phyloP scores from a whole-genome alignment of 1,140 invertebrate genomes.

The Drosophila dunni region DNA sequence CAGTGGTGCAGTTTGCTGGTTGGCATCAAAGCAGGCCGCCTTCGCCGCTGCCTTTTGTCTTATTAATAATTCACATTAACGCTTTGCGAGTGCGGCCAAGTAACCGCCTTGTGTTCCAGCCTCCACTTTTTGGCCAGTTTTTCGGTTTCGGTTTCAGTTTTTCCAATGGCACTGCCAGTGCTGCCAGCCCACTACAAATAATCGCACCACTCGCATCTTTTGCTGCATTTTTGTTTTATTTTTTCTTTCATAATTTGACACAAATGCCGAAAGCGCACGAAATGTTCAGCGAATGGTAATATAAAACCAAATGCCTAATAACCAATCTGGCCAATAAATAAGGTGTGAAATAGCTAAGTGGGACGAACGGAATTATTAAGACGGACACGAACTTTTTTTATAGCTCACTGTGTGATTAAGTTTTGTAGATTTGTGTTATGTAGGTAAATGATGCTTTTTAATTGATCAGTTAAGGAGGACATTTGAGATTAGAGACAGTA shows the following conservation, averaged over 20 bases:
- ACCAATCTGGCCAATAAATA: conserved; percentile 74
- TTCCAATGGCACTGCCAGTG: conserved; percentile 50
- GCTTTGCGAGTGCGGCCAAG: conserved; percentile 80
- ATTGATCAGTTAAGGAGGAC: conserved; percentile 37
- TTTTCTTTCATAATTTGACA: conserved; percentile 60
- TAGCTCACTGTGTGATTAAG: conserved; percentile 22
- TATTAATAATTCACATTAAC: conserved; percentile 85
- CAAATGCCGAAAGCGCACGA: conserved; percentile 82
- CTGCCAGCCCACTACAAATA: conserved; percentile 70
- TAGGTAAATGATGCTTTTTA: conserved; percentile 59
- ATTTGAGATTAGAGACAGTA: background rate
- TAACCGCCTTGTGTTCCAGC: conserved; percentile 60
- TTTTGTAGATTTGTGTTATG: conserved; percentile 17
- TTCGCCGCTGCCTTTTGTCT: conserved; percentile 83
- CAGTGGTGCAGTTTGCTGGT: conserved; percentile 1
- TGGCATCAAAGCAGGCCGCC: conserved; percentile 70
- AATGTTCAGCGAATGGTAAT: conserved; percentile 47
- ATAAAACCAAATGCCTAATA: background rate
- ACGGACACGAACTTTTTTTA: conserved; percentile 3
- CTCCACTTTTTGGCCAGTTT: conserved; percentile 9
- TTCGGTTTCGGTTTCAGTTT: conserved; percentile 16
- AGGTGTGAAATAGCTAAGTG: conserved; percentile 83
- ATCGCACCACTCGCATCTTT: conserved; percentile 57
- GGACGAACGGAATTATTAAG: conserved; percentile 36
- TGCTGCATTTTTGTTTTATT: conserved; percentile 16